Percentiles rank a stretch among this genome's conserved stretches.
phyloP scores from a whole-genome alignment of 1,140 invertebrate genomes.

The Diuraphis noxia region DNA sequence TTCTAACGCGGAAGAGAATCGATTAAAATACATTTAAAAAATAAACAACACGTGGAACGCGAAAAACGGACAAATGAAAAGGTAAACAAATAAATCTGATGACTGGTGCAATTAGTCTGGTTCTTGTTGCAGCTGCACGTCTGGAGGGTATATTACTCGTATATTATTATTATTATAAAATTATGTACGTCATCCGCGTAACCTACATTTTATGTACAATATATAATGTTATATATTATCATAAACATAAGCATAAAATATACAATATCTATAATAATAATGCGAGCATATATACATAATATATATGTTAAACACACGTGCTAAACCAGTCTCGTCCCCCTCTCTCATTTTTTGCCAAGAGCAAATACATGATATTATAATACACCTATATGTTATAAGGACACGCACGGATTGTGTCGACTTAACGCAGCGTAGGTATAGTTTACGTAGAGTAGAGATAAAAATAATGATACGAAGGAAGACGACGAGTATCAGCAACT shows the following conservation, averaged over 20 bases:
- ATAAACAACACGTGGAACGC: not conserved
- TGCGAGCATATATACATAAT: not conserved
- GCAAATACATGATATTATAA: not conserved
- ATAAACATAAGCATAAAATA: not conserved
- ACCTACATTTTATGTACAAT: slow-evolving; percentile 15
- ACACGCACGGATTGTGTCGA: not conserved
- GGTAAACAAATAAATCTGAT: not conserved
- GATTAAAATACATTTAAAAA: not conserved
- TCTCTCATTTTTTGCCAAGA: not conserved
- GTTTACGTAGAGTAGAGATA: not conserved
- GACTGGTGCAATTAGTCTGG: not conserved
- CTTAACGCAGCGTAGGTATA: not conserved
- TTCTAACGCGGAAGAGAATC: not conserved
- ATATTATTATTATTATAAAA: not conserved
- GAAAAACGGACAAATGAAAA: not conserved
- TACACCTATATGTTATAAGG: not conserved
- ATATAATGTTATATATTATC: not conserved
- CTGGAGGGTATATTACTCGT: not conserved
- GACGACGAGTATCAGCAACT: not conserved
- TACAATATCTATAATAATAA: not conserved
- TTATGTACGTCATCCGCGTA: not conserved
- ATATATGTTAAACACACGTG: slow-evolving; percentile 10
- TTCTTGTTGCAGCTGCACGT: not conserved
- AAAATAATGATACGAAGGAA: not conserved
- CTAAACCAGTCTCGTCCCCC: slow-evolving; percentile 15